A percentile compares a stretch with the other conserved stretches of the same genome.
These are phyloP conservation scores for Dendrocincla fuliginosa DNA, from an alignment of 2,797 vertebrate genomes.

Conservation along the genomic window DNA sequence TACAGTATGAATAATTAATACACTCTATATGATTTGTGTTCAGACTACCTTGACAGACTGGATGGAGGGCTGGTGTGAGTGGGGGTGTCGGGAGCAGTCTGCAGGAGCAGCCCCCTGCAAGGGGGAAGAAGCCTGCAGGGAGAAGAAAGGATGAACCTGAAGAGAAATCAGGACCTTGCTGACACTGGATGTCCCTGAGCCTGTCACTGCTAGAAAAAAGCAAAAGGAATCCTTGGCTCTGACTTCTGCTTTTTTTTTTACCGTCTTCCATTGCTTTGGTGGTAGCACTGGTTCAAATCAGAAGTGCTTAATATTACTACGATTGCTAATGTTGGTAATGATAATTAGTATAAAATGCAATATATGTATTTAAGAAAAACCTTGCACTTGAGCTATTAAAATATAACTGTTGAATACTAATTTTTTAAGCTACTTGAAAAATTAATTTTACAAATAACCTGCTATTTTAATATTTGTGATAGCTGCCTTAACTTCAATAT, in stretches of 20 bases:
- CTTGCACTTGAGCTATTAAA: slow-evolving; percentile 11
- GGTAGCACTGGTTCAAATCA: background rate
- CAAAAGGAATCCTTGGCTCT: background rate
- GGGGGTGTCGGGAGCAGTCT: background rate
- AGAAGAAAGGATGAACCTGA: background rate
- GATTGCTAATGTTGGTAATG: background rate
- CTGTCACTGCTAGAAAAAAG: background rate
- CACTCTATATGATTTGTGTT: slow-evolving; percentile 49
- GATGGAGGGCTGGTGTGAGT: background rate
- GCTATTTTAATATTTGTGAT: slow-evolving; percentile 23
- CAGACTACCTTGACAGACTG: background rate
- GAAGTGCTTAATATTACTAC: slow-evolving; percentile 9
- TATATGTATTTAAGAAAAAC: background rate
- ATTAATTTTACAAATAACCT: slow-evolving; percentile 36
- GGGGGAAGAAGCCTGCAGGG: too few species aligned
- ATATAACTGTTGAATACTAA: slow-evolving; percentile 41
- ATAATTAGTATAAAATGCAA: slow-evolving; percentile 49
- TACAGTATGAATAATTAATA: slow-evolving; percentile 73
- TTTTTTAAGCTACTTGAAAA: slow-evolving; percentile 35
- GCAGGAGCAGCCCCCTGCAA: background rate
- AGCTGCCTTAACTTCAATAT: background rate
- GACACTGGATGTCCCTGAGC: background rate
- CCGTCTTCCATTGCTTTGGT: background rate
- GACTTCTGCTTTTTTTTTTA: background rate
- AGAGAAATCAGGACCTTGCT: background rate